Evolutionary conservation across 2,113 vertebrate genomes (phyloP).

Genomic region (Mionectes macconnelli): DNA sequence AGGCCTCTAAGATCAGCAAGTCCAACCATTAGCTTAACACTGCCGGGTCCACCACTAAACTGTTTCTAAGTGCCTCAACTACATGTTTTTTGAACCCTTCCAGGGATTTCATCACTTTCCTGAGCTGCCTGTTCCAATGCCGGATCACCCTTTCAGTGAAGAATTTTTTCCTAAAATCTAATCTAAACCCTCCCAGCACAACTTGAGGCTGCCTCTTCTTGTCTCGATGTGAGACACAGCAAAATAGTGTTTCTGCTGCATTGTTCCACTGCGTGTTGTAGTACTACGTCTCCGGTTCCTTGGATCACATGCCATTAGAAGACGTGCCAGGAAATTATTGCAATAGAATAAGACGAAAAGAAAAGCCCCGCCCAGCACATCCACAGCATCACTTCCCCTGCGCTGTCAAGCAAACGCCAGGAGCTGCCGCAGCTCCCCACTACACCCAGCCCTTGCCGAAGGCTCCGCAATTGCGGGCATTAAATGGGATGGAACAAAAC

Average conservation of each 20-base stretch:
- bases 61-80: background rate
- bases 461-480: background rate
- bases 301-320: background rate
- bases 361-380: background rate
- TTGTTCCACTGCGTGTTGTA: rapidly evolving
- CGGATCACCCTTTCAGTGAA: background rate
- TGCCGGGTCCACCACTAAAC: background rate
- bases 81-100: background rate
- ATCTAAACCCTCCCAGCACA: background rate
- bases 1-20: background rate
- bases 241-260: background rate
- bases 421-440: background rate
- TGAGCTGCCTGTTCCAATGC: background rate
- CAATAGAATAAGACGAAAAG: background rate
- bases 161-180: background rate
- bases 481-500: rapidly evolving
- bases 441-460: background rate
- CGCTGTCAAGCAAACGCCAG: background rate
- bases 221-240: background rate
- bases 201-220: background rate
- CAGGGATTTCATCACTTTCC: background rate
- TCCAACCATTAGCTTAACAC: background rate
- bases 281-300: background rate
- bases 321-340: rapidly evolving
- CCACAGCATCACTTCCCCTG: background rate